Percentiles rank a stretch among this genome's conserved stretches.
phyloP scores from a whole-genome alignment of 2,113 vertebrate species.

The Trematocara stigmaticum region DNA sequence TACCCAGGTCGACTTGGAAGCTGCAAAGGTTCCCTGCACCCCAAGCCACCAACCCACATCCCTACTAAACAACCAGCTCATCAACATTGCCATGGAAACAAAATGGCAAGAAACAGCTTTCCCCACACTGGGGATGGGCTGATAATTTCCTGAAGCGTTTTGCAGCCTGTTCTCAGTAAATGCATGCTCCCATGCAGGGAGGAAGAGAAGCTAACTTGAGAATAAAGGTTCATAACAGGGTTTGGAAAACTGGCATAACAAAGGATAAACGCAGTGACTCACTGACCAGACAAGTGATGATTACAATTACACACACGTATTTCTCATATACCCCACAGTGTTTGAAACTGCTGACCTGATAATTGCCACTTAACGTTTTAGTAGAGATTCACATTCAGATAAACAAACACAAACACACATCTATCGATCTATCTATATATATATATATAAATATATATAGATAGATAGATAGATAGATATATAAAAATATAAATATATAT shows the following conservation, averaged over 20 bases:
- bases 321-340: not conserved
- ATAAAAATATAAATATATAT: too few relatives aligned
- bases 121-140: not conserved
- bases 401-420: not conserved
- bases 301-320: not conserved
- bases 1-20: slow-evolving; percentile 38
- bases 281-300: not conserved
- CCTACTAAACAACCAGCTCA: slow-evolving; percentile 9
- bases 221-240: not conserved
- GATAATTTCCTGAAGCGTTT: not conserved
- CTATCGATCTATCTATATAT: too few relatives aligned
- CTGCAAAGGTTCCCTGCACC: not conserved
- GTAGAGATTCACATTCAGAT: not conserved
- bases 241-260: not conserved
- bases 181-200: not conserved
- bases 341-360: not conserved
- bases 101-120: slow-evolving; percentile 41
- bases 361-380: not conserved
- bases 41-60: not conserved
- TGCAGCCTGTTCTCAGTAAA: not conserved
- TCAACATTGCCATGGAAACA: slow-evolving; percentile 60
- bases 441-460: too few relatives aligned
- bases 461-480: too few relatives aligned
- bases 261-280: not conserved
- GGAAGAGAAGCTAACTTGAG: not conserved